Percentiles rank a stretch among this genome's conserved stretches.
Conservation (phyloP, 2,113 vertebrate genomes). For the Elachura formosa region DNA sequence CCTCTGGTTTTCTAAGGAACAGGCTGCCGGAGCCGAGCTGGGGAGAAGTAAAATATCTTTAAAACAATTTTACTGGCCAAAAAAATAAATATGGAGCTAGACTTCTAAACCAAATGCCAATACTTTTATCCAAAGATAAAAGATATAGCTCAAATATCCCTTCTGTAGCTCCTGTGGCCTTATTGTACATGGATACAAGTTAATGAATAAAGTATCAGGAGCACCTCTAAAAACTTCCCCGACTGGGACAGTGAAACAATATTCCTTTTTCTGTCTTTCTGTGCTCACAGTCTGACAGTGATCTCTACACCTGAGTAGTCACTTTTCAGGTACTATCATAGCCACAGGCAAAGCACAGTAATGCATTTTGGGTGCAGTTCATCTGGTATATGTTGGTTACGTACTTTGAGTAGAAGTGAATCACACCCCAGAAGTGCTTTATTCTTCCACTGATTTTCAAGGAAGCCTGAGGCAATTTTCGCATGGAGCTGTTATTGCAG, state of each 20-base stretch:
- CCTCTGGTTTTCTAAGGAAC: background rate
- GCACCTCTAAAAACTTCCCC: background rate
- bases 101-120: background rate
- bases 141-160: background rate
- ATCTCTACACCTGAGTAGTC: background rate
- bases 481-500: background rate
- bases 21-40: background rate
- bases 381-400: background rate
- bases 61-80: background rate
- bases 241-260: accelerated
- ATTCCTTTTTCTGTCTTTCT: background rate
- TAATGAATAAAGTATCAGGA: background rate
- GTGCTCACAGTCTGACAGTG: background rate
- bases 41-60: background rate
- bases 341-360: background rate
- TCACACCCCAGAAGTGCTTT: background rate
- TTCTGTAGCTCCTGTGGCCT: background rate
- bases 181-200: background rate
- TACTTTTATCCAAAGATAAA: background rate
- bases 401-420: background rate
- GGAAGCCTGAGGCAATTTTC: background rate
- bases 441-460: background rate
- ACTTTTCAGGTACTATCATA: background rate
- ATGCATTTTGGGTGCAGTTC: background rate
- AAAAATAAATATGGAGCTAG: background rate